Conservation (phyloP, 2,888 invertebrate genomes). For the Pyrochroa serraticornis region DNA sequence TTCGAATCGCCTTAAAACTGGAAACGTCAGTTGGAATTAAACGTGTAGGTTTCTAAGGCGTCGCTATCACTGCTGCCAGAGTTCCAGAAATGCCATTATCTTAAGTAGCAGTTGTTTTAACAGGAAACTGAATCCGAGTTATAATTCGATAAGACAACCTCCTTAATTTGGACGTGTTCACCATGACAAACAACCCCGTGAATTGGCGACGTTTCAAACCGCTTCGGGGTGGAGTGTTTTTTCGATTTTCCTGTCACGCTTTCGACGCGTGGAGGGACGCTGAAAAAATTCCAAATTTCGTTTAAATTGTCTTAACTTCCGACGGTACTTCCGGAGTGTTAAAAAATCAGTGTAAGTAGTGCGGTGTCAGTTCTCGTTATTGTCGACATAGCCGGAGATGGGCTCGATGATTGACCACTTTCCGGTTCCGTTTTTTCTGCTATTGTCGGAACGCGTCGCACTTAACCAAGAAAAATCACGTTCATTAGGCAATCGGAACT, state of each 20-base stretch:
- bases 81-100: slow-evolving; percentile 39
- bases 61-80: slow-evolving; percentile 23
- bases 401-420: slow-evolving; percentile 52
- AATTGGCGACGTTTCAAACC: slow-evolving; percentile 21
- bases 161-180: slow-evolving; percentile 27
- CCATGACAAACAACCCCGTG: slow-evolving; percentile 12
- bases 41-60: slow-evolving; percentile 24
- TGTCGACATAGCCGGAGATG: slow-evolving; percentile 50
- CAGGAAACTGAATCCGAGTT: slow-evolving; percentile 37
- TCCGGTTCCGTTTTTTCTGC: slow-evolving; percentile 52
- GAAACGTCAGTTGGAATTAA: slow-evolving; percentile 12
- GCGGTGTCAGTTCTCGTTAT: slow-evolving; percentile 1
- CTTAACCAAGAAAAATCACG: neutral
- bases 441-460: slow-evolving; percentile 8
- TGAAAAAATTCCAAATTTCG: slow-evolving; percentile 18
- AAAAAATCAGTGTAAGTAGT: slow-evolving; percentile 22
- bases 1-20: slow-evolving; percentile 1
- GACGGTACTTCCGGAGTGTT: slow-evolving; percentile 1
- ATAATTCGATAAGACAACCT: slow-evolving; percentile 40
- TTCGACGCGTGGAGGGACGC: slow-evolving; percentile 18
- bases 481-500: too few species aligned
- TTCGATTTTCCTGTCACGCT: slow-evolving; percentile 26
- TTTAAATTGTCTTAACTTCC: slow-evolving; percentile 24
- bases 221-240: slow-evolving; percentile 13
- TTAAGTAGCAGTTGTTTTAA: slow-evolving; percentile 39